Percentiles rank a stretch among this genome's conserved stretches.
phyloP scores from a whole-genome alignment of 2,797 vertebrate genomes.

The Fistularia tabacaria region DNA sequence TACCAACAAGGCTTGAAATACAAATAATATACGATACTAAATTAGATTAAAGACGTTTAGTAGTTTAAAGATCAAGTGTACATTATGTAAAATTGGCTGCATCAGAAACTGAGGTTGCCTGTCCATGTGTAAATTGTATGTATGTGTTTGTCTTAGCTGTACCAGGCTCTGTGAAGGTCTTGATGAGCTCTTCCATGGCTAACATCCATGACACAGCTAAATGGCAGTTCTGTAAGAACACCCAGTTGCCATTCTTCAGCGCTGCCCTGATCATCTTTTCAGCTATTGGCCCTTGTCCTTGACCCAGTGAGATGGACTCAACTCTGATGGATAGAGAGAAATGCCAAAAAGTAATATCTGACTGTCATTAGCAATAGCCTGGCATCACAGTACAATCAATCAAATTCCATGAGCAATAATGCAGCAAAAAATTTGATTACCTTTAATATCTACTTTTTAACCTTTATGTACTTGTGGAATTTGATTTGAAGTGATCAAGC shows the following conservation, averaged over 20 bases:
- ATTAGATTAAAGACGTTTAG: too few relatives aligned
- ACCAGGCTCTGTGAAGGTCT: constrained; percentile 80
- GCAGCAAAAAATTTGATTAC: neutral
- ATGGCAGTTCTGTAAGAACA: constrained; percentile 86
- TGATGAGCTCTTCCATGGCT: constrained; percentile 85
- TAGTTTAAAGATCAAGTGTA: too few relatives aligned
- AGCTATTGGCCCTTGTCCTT: constrained; percentile 84
- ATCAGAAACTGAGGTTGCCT: neutral
- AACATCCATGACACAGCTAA: constrained; percentile 85
- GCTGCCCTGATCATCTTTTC: constrained; percentile 80
- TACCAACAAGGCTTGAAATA: too few relatives aligned
- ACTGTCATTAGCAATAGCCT: too few relatives aligned
- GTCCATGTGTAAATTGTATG: neutral
- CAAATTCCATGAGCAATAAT: neutral
- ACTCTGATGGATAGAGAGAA: constrained; percentile 65
- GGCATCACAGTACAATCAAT: too few relatives aligned
- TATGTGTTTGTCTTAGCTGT: neutral
- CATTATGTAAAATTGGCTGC: neutral
- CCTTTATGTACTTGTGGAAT: neutral
- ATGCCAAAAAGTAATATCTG: too few relatives aligned
- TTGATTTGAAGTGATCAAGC: neutral
- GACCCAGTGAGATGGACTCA: constrained; percentile 81
- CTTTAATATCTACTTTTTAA: too few relatives aligned
- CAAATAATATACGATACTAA: too few relatives aligned
- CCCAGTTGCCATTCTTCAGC: constrained; percentile 77